A percentile compares a stretch with the other conserved stretches of the same genome.
phyloP scores from a whole-genome alignment of 2,888 invertebrate genomes.

The Pseudococcus viburni region DNA sequence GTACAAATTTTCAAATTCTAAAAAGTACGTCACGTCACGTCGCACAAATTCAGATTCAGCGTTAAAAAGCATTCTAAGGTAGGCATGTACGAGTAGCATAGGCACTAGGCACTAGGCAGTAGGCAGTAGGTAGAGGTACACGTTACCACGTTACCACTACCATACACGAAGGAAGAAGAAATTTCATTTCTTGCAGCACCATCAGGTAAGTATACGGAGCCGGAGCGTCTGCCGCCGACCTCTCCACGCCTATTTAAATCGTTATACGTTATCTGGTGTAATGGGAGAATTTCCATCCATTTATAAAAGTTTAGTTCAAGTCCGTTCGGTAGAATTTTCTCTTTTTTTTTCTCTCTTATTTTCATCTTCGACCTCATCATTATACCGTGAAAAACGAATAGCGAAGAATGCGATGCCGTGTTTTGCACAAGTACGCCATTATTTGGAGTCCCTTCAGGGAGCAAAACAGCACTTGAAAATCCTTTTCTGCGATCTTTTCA shows the following conservation, averaged over 20 bases:
- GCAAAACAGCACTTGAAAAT: slow-evolving; percentile 60
- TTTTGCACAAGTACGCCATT: slow-evolving; percentile 62
- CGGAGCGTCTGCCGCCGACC: not conserved
- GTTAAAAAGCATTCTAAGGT: not conserved
- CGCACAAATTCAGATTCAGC: not conserved
- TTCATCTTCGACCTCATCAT: slow-evolving; percentile 63
- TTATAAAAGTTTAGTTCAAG: slow-evolving; percentile 58
- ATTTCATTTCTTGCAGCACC: too few species aligned
- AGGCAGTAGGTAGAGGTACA: not conserved
- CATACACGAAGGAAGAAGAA: too few species aligned
- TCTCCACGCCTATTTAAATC: slow-evolving; percentile 22
- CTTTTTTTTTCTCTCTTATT: slow-evolving; percentile 22
- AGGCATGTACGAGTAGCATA: too few species aligned
- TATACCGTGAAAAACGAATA: slow-evolving; percentile 50
- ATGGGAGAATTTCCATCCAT: slow-evolving; percentile 57
- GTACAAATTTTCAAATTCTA: not conserved
- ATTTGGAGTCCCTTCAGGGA: slow-evolving; percentile 63
- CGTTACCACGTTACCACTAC: too few species aligned
- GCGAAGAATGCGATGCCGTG: slow-evolving; percentile 59
- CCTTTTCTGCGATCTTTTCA: slow-evolving; percentile 60
- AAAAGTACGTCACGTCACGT: not conserved
- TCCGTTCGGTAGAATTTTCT: slow-evolving; percentile 45
- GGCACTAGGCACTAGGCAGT: too few species aligned
- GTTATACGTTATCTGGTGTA: slow-evolving; percentile 23
- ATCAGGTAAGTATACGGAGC: too few species aligned